Evolutionary conservation across 2,113 vertebrate species (phyloP), one percentile per base, ranked within the genome.

Genomic region (Bettongia penicillata): DNA sequence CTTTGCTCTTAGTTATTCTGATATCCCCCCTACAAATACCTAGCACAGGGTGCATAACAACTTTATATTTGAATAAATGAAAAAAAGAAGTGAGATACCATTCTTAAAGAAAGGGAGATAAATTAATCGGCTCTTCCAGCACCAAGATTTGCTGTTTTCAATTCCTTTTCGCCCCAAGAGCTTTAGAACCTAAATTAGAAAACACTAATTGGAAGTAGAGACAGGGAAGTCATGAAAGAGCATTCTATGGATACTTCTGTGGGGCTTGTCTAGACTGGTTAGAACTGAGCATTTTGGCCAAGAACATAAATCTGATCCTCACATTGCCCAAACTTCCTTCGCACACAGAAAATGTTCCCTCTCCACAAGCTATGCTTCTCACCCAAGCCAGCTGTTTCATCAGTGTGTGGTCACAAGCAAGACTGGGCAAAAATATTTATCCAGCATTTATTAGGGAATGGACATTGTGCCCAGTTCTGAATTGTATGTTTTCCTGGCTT

Each of bases 101-200:
- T 84, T 43, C 19, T 37, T 43, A 14, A 52, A 50, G 31, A 53
- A 94, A 90, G 9, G 92, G 47, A 25, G 28, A 49, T 97, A 19
- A 49, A 48, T 61, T 55, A 52, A 10, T 2, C 92, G 1, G 93
- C 16, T 0, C 24, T 91, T 68, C 89, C 53, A 95, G 50, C 95
- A 31, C 31, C 7, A 50, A 31, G 0, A 19, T 53, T 90, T 52
- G n/a, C 53, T 96, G 5, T 68, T 93, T 96, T 96, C 49, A 93
- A 37, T 95, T 95, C 48, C 14, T 12, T 94, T 95, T 95, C 31
- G 91, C 90, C 49, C 25, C 37, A 8, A 92, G 52, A 95, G 37
- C 95, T 96, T 94, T 77, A 77, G 57, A 94, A 96, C 22, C 91
- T 93, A 89, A 95, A 97, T 43, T 50, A 96, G 51, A 50, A 26